Percentiles rank a stretch among this genome's conserved stretches.
These are phyloP conservation scores for Nasonia vitripennis DNA, from an alignment of 1,140 invertebrate genomes.

Conservation along the genomic window DNA sequence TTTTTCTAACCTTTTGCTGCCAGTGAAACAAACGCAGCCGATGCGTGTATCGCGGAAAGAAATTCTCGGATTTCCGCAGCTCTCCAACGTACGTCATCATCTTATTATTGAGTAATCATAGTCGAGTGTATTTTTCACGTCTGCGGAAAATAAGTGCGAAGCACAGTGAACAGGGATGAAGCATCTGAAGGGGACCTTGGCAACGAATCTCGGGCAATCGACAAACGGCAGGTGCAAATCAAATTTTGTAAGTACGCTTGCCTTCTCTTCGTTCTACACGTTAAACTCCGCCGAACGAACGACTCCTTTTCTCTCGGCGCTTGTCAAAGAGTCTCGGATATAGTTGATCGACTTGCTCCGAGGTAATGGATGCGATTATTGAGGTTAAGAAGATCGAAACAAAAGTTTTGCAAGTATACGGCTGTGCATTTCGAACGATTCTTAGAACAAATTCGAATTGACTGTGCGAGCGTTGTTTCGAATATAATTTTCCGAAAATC, in stretches of 20 bases:
- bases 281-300: too few relatives aligned
- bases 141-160: background rate
- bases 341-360: too few relatives aligned
- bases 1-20: slow-evolving; percentile 1
- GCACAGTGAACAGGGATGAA: background rate
- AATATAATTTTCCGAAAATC: background rate
- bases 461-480: too few relatives aligned
- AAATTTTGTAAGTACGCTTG: slow-evolving; percentile 1
- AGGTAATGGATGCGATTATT: background rate
- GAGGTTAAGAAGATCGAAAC: slow-evolving; percentile 3
- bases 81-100: background rate
- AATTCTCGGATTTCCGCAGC: background rate
- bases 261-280: background rate
- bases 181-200: background rate
- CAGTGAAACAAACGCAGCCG: background rate
- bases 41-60: background rate
- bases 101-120: background rate
- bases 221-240: background rate
- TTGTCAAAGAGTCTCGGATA: too few relatives aligned
- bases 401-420: background rate
- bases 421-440: background rate
- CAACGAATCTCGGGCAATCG: background rate
- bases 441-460: too few relatives aligned
- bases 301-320: too few relatives aligned
- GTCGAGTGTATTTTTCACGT: background rate